Percentiles rank a stretch among this genome's conserved stretches.
Evolutionary conservation across 2,797 vertebrate species (phyloP).

Genomic region (Hydrophis major): DNA sequence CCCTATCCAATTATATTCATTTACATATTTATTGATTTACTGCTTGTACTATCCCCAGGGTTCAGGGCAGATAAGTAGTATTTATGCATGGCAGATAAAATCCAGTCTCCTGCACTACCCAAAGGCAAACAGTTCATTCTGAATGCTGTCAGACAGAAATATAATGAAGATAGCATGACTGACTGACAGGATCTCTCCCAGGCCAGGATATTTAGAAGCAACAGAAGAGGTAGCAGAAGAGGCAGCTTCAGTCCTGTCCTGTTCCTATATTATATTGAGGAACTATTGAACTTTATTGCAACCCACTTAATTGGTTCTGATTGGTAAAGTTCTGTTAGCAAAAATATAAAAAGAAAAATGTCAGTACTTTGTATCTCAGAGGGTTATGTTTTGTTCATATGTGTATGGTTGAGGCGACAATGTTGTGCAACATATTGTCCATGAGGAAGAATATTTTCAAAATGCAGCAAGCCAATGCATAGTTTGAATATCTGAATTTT

Average conservation of each 20-base stretch:
- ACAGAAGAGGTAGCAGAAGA: neutral
- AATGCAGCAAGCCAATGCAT: too few species aligned
- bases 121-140: neutral
- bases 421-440: neutral
- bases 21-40: slow-evolving; percentile 31
- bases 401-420: neutral
- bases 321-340: neutral
- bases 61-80: neutral
- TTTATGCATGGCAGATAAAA: neutral
- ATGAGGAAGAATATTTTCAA: neutral
- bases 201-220: neutral
- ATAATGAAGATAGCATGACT: neutral
- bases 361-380: neutral
- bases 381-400: neutral
- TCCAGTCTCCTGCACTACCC: neutral
- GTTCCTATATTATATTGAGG: neutral
- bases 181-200: neutral
- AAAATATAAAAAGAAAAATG: neutral
- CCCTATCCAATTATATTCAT: slow-evolving; percentile 1
- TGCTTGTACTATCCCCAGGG: neutral
- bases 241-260: neutral
- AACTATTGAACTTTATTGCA: neutral
- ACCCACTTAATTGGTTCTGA: neutral
- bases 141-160: neutral
- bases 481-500: neutral